Evolutionary conservation across 2,797 vertebrate species (phyloP), one percentile per base, ranked within the genome.

Genomic region (Mareca penelope): DNA sequence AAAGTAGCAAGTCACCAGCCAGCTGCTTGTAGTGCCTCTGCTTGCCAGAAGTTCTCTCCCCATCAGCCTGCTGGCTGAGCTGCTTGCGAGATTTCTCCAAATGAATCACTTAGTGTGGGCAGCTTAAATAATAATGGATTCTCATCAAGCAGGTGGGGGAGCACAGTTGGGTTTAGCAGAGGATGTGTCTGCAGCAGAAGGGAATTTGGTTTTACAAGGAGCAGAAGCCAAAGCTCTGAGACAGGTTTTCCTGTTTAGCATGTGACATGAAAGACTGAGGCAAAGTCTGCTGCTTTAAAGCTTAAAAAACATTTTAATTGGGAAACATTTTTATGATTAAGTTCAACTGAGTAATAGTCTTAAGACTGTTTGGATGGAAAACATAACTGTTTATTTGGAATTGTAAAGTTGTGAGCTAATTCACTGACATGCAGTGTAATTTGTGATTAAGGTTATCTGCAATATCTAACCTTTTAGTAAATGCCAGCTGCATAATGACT

Each of bases 401-500:
- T 65, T 75, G 81, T 80, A 75, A 90, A 94, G 76, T 53, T 84
- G 56, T 55, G 93, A 91, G 83, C 89, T 88, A 71, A 95, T 89
- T 95, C 93, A 56, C 88, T 95, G 92, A 71, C 39, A 18, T 64
- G 90, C 73, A 78, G 77, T 55, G 61, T 82, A 89, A 97, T 97
- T 96, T 95, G 65, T 96, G 96, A 96, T 97, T 97, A 98, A 97
- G 93, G 94, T 96, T 98, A 97, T 96, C 60, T 63, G 96, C 95
- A 97, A 87, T 93, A 96, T 98, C 96, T 98, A 98, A 98, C 98
- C 98, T 98, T 98, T 98, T 97, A 98, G 98, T 98, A 99, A 99
- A 99, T 99, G 98, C 98, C 99, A 99, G 98, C 97, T 98, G 97
- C 98, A 98, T 98, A 98, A 98, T 99, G 98, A 98, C 96, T 98